phyloP scores from a whole-genome alignment of 2,797 vertebrate genomes.

The Mastacembelus armatus region DNA sequence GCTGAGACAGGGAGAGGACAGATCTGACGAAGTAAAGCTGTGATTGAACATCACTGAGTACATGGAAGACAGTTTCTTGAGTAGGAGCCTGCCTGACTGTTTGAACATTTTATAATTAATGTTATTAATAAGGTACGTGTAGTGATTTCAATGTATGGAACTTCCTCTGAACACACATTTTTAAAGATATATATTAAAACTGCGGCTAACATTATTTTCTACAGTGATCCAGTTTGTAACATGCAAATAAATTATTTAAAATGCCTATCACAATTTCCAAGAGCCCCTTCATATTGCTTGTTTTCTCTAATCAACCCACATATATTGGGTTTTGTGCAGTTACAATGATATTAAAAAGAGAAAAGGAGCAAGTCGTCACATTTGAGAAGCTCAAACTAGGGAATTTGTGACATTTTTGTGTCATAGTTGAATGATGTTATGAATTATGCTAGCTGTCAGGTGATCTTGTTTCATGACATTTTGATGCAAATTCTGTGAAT shows the following conservation, averaged over 20 bases:
- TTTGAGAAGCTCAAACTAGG: neutral
- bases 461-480: constrained; percentile 3
- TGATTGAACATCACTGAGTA: constrained; percentile 52
- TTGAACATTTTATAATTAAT: constrained; percentile 22
- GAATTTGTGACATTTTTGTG: neutral
- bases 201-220: no score
- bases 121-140: constrained; percentile 20
- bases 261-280: neutral
- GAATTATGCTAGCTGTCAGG: neutral
- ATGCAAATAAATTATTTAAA: neutral
- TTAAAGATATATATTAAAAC: neutral
- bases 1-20: constrained; percentile 19
- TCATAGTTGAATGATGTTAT: neutral
- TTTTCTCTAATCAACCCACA: neutral
- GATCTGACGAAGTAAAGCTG: constrained; percentile 54
- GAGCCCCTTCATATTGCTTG: neutral
- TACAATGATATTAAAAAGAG: neutral
- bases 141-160: neutral
- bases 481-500: neutral
- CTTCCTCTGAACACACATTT: neutral
- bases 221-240: neutral
- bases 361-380: neutral
- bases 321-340: neutral
- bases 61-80: constrained; percentile 33
- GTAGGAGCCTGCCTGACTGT: constrained; percentile 31